Evolutionary conservation across 2,888 invertebrate genomes (phyloP), one percentile per base, ranked within the genome.

Genomic region (Polymixis lichenea): DNA sequence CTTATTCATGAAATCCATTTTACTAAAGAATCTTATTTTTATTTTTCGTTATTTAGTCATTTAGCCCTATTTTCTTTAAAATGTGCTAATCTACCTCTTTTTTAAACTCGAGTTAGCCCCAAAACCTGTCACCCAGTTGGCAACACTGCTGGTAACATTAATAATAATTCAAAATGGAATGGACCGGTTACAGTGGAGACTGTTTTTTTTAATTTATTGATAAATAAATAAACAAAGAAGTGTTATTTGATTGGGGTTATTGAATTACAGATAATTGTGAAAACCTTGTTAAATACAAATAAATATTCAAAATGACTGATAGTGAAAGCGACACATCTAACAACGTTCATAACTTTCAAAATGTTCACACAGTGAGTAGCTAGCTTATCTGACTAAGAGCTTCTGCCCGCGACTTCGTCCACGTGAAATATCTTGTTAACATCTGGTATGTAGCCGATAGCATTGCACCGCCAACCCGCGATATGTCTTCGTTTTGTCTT

Each of bases 321-420:
- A 93, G 92, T 90, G 95, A 94, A 71, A 91, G 90, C 66, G 93
- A 94, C 76, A 79, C 91, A 25, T 87, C 91, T 72, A 87, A 88
- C 86, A 87, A 89, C 86, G 86, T 89, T 75, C 90, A 88, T 82
- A 89, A 87, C 25, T 93, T 90, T 82, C 91, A 88, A 82, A 93
- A 92, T 90, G 90, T 87, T 72, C 90, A 87, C 79, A 91, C 90
- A 72, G 95, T 95, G 80, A 89, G 92, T 91, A 62, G n/a, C 15
- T 49, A 25, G 22, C 25, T 6, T 68, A 11, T 19, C 19, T 17
- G 2, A 9, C 25, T 25, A 8, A 65, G 9, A 46, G 43, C 13
- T 46, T 46, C 13, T 0, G 43, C 1, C 43, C 13, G 3, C 43
- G 9, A 46, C 43, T 46, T 46, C 43, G 11, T 46, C 43, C 43